These are phyloP conservation scores for Tadarida brasiliensis DNA, from an alignment of 2,797 vertebrate genomes.

Conservation along the genomic window DNA sequence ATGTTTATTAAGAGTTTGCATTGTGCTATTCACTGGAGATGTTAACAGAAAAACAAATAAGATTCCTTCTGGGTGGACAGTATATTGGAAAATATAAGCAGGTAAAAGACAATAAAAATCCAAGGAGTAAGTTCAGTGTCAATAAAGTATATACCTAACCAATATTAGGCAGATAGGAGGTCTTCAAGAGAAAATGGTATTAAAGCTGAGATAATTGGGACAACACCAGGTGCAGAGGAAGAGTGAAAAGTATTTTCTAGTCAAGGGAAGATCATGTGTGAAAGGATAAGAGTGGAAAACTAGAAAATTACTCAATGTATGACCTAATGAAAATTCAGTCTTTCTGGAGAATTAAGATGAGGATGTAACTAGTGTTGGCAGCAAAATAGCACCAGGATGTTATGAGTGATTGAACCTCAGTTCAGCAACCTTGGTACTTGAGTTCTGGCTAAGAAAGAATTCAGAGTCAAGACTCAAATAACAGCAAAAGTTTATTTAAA, in stretches of 20 bases:
- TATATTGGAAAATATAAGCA: background rate
- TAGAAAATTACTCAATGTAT: rapidly evolving
- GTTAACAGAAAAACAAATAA: background rate
- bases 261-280: rapidly evolving
- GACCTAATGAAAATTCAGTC: background rate
- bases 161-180: background rate
- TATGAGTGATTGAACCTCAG: background rate
- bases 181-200: background rate
- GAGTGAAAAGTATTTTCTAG: background rate
- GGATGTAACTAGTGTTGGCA: background rate
- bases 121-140: background rate
- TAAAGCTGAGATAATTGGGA: no score
- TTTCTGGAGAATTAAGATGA: background rate
- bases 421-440: background rate
- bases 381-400: background rate
- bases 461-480: background rate
- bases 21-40: background rate
- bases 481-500: background rate
- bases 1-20: background rate
- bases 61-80: background rate
- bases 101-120: background rate
- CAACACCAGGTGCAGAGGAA: background rate
- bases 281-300: background rate
- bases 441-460: background rate
- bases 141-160: background rate